A percentile compares a stretch with the other conserved stretches of the same genome.
Conservation (phyloP, 1,140 invertebrate species). For the Zaprionus nigranus region DNA sequence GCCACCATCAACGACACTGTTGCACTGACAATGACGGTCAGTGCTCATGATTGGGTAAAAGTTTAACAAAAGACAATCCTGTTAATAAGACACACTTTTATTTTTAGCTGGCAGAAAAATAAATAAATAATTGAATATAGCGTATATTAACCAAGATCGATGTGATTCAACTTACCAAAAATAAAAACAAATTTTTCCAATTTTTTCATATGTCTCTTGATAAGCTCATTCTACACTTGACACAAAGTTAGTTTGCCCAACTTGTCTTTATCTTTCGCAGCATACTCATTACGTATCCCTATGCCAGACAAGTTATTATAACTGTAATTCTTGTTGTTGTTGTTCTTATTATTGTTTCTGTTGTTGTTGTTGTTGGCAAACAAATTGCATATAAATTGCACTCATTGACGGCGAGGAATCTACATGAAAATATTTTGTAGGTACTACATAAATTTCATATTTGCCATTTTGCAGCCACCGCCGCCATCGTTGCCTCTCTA, state of each 20-base stretch:
- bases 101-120: too few relatives aligned
- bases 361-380: slow-evolving; percentile 33
- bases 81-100: too few relatives aligned
- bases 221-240: too few relatives aligned
- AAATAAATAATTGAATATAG: too few relatives aligned
- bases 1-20: too few relatives aligned
- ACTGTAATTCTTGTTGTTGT: not conserved
- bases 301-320: slow-evolving; percentile 3
- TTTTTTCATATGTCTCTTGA: too few relatives aligned
- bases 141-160: too few relatives aligned
- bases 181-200: too few relatives aligned
- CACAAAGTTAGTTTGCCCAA: not conserved
- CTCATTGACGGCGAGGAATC: slow-evolving; percentile 66
- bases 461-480: slow-evolving; percentile 40
- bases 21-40: too few relatives aligned
- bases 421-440: slow-evolving; percentile 66
- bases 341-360: slow-evolving; percentile 7
- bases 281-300: slow-evolving; percentile 27
- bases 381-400: slow-evolving; percentile 77
- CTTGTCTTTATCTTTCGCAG: not conserved
- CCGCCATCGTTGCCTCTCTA: not conserved
- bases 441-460: slow-evolving; percentile 66
- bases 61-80: too few relatives aligned
- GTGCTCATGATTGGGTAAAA: too few relatives aligned
- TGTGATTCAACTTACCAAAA: too few relatives aligned